phyloP scores from a whole-genome alignment of 2,797 vertebrate genomes.

The Bovichtus diacanthus region DNA sequence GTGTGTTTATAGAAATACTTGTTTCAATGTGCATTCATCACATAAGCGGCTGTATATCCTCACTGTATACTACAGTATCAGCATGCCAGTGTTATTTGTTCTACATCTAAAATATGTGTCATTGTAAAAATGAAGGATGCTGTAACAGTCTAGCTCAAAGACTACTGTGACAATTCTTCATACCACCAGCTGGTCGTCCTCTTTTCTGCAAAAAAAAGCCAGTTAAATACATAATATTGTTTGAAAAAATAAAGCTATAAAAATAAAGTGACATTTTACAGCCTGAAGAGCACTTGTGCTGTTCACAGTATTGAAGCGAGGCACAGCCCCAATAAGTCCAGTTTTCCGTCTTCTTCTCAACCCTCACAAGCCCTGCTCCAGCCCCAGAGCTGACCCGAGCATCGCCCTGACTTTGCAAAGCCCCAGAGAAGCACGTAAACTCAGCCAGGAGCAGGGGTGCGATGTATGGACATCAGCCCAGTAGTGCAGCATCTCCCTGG shows the following conservation, averaged over 20 bases:
- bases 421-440: slow-evolving; percentile 79
- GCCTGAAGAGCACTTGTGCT: slow-evolving; percentile 67
- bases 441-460: slow-evolving; percentile 85
- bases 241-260: slow-evolving; percentile 72
- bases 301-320: slow-evolving; percentile 63
- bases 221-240: slow-evolving; percentile 20
- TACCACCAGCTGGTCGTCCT: slow-evolving; percentile 8
- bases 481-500: slow-evolving; percentile 84
- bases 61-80: neutral
- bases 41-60: slow-evolving; percentile 29
- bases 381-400: slow-evolving; percentile 71
- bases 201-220: slow-evolving; percentile 38
- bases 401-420: slow-evolving; percentile 85
- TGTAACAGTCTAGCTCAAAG: slow-evolving; percentile 27
- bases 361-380: slow-evolving; percentile 61
- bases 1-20: slow-evolving; percentile 11
- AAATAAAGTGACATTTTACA: slow-evolving; percentile 62
- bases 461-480: slow-evolving; percentile 79
- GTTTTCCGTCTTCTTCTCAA: neutral
- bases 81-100: slow-evolving; percentile 40
- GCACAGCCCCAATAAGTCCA: slow-evolving; percentile 38
- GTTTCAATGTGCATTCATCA: slow-evolving; percentile 17
- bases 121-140: slow-evolving; percentile 15
- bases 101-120: slow-evolving; percentile 40
- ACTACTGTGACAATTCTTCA: neutral